Evolutionary conservation across 1,140 invertebrate genomes (phyloP).

Genomic region (Eumaeus atala): DNA sequence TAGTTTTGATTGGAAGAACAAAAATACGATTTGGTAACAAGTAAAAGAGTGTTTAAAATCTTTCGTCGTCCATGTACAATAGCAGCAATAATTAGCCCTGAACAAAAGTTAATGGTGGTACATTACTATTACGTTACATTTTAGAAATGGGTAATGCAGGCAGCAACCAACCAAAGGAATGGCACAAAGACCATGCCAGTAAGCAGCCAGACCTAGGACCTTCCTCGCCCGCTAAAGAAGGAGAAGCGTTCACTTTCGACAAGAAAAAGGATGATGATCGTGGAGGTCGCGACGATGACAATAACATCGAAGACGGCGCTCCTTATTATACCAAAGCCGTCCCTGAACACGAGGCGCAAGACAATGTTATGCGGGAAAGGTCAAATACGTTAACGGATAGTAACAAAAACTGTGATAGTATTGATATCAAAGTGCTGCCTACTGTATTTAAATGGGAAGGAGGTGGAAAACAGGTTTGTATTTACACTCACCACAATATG

Average conservation of each 20-base stretch:
- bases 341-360: constrained; percentile 70
- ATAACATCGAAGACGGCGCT: constrained; percentile 86
- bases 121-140: neutral
- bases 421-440: constrained; percentile 82
- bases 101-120: too few relatives aligned
- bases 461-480: constrained; percentile 87
- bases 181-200: constrained; percentile 74
- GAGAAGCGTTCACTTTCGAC: constrained; percentile 89
- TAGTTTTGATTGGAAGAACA: neutral
- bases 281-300: constrained; percentile 66
- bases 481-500: neutral
- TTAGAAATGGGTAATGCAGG: constrained; percentile 83
- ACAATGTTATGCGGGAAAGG: constrained; percentile 75
- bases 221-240: constrained; percentile 83
- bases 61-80: neutral
- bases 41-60: neutral
- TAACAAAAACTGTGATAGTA: constrained; percentile 60
- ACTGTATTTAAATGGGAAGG: constrained; percentile 98
- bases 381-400: constrained; percentile 83
- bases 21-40: neutral
- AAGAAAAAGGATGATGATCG: constrained; percentile 83
- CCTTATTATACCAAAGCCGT: constrained; percentile 83
- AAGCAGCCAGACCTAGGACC: constrained; percentile 75
- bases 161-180: constrained; percentile 79
- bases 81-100: too few relatives aligned